phyloP scores from a whole-genome alignment of 2,113 vertebrate genomes.

The Oncorhynchus kisutch region DNA sequence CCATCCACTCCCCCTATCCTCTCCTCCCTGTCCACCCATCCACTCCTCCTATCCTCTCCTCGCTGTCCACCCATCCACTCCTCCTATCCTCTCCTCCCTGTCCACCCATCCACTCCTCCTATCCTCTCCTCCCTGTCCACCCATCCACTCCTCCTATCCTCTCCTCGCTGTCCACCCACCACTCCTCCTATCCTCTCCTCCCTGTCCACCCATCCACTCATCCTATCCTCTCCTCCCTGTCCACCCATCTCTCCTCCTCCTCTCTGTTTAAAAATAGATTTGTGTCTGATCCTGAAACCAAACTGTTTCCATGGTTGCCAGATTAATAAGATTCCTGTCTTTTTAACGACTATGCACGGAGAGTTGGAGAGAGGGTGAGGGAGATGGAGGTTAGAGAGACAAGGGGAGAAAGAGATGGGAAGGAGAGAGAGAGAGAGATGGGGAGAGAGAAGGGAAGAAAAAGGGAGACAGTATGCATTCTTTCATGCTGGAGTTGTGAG shows the following conservation, averaged over 20 bases:
- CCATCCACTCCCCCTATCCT: no score
- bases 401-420: neutral
- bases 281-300: conserved; percentile 42
- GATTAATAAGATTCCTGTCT: conserved; percentile 41
- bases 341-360: conserved; percentile 35
- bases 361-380: neutral
- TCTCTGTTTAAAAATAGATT: conserved; percentile 42
- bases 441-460: neutral
- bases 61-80: no score
- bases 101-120: no score
- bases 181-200: neutral
- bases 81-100: neutral
- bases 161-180: no score
- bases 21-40: neutral
- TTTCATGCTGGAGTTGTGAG: no score
- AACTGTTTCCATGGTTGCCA: conserved; percentile 64
- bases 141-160: no score
- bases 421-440: neutral
- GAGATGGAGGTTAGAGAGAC: neutral
- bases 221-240: neutral
- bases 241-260: neutral
- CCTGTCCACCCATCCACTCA: no score
- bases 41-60: neutral
- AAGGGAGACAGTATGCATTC: no score
- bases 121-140: no score